phyloP scores from a whole-genome alignment of 1,140 invertebrate genomes.

The Macrobrachium rosenbergii region DNA sequence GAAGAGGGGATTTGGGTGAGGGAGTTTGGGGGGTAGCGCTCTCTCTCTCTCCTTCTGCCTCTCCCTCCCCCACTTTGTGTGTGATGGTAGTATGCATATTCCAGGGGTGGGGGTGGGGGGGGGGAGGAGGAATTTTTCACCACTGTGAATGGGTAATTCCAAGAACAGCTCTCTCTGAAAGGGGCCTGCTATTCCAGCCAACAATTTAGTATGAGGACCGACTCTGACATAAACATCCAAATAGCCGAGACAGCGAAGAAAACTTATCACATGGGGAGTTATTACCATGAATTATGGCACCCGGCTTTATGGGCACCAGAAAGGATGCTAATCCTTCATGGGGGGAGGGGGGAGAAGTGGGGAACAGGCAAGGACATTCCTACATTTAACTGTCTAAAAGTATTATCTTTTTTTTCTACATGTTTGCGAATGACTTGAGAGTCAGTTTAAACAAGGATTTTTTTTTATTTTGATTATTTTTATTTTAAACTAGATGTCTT shows the following conservation, averaged over 20 bases:
- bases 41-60: not conserved
- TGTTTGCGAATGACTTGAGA: too few species aligned
- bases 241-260: not conserved
- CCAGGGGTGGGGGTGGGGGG: not conserved
- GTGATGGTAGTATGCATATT: not conserved
- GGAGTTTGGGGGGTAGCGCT: not conserved
- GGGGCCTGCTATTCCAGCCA: not conserved
- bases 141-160: not conserved
- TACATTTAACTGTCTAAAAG: too few species aligned
- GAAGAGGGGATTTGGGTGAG: not conserved
- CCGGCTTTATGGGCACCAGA: not conserved
- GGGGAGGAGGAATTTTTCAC: not conserved
- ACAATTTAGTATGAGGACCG: not conserved
- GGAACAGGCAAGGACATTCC: not conserved
- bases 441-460: too few species aligned
- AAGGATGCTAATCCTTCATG: not conserved
- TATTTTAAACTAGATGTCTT: too few species aligned
- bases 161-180: not conserved
- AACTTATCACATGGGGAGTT: slow-evolving; percentile 15
- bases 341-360: not conserved
- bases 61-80: not conserved
- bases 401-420: too few species aligned
- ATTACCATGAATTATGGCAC: slow-evolving; percentile 7
- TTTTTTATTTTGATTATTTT: too few species aligned
- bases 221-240: slow-evolving; percentile 3